These are phyloP conservation scores for Limnephilus rhombicus DNA, from an alignment of 2,888 invertebrate genomes.

Conservation along the genomic window DNA sequence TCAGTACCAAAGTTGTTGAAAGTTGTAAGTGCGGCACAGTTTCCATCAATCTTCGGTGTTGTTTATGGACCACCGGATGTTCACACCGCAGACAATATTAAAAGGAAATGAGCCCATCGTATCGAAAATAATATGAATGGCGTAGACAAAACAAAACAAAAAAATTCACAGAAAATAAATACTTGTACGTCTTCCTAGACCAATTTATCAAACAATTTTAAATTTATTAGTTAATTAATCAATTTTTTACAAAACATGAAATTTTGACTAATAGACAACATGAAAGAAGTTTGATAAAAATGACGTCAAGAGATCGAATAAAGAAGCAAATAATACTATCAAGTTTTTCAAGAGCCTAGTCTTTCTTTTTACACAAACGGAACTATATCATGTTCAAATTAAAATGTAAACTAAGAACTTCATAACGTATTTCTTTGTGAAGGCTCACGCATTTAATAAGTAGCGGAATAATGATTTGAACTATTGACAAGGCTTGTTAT, in stretches of 20 bases:
- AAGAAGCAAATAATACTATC: not conserved
- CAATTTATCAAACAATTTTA: not conserved
- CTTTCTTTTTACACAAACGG: not conserved
- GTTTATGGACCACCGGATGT: not conserved
- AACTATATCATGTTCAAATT: no score
- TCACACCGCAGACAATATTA: not conserved
- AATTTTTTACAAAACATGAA: not conserved
- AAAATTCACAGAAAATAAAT: not conserved
- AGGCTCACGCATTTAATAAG: no score
- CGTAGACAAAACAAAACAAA: not conserved
- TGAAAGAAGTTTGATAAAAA: not conserved
- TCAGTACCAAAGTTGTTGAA: not conserved
- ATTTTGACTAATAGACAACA: not conserved
- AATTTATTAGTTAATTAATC: not conserved
- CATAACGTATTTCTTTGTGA: no score
- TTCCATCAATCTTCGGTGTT: not conserved
- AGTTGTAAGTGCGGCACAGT: not conserved
- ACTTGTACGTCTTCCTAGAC: not conserved
- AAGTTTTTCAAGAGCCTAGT: not conserved
- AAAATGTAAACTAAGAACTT: no score
- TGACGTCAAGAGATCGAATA: not conserved
- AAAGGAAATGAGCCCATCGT: not conserved
- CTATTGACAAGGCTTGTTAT: no score
- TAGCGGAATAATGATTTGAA: no score
- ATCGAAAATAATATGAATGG: not conserved